Base-by-base conservation (phyloP, 2,888 invertebrate genomes). In the Ptilodon capucinus region DNA sequence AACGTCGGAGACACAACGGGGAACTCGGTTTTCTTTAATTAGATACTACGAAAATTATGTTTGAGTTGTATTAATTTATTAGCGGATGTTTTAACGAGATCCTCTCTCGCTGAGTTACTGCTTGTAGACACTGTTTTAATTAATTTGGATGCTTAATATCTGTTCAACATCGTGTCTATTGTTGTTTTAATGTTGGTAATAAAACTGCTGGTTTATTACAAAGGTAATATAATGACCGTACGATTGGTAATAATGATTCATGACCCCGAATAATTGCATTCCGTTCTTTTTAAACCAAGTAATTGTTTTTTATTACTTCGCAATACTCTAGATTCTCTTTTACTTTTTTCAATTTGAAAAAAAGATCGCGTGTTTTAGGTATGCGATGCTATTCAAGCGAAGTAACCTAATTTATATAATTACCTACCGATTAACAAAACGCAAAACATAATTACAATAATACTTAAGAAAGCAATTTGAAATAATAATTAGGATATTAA, bases 1-100 rank as follows among this genome's bases (percentile, higher is more conserved):
- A 51, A 46, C 51, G 54, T 70, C 75, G 77, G 76, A 74, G 76
- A 77, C 85, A 63, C 87, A 64, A 76, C 85, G 83, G 86, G 87
- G 83, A 56, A 84, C 82, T 57, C 64, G 62, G 63, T 54, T 68
- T 55, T 54, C 53, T 76, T 80, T 79, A 75, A 79, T 80, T 80
- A 79, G 75, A 59, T 51, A 48, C 42, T 49, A 18, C 23, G 23
- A 39, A 46, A 56, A 56, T 62, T 59, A 64, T 59, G 49, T 44
- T 28, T 30, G 41, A 13, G 30, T 42, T 45, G 40, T 34, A 52
- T 47, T 50, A 61, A 64, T 68, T 64, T 66, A 66, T 55, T 49
- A 40, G 48, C 54, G 53, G 58, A 64, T 64, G 51, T 42, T 17
- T 19, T 19, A 19, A 38, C 13, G 38, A 38, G n/a, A 35, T 9